Evolutionary conservation across 1,140 invertebrate species (phyloP), one percentile per base, ranked within the genome.

Genomic region (Aphelinus atriplicis): DNA sequence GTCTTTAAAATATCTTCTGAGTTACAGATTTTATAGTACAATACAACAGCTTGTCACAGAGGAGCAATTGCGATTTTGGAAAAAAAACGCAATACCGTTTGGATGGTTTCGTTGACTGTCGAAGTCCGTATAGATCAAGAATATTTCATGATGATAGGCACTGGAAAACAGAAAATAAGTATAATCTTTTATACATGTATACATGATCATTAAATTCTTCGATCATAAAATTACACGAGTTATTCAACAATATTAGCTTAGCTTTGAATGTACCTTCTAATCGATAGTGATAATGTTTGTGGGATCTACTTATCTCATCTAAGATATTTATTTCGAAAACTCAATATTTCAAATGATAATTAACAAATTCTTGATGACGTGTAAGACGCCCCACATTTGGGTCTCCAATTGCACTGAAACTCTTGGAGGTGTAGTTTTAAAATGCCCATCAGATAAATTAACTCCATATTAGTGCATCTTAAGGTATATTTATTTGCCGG

Each of bases 61-160:
- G 42, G 45, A 62, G n/a, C 7, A 46, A 48, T 48, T 3, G n/a
- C n/a, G 68, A 26, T 47, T n/a, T 55, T 71, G 43, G 26, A 57
- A 68, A 69, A 63, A 61, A 53, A 43, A 53, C 10, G 48, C 47
- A 62, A 43, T 3, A 62, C 46, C 67, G 7, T 42, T 71, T 6
- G 7, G 48, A 71, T 42, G 47, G 9, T 71, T 42, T 53, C 10
- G 68, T 62, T 53, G 7, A 45, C 7, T 2, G 47, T 61, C 48
- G 47, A 10, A 7, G 7, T 46, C 58, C 47, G 57, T 46, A 48
- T 58, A 26, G 57, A 62, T 84, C 80, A 84, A 48, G 79, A 79
- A 45, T 83, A 83, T 66, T 80, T 83, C 63, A 83, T 65, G 64
- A 83, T 75, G 67, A 85, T 82, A 68, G 83, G 80, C 78, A 83